Base-by-base conservation (phyloP, 2,797 vertebrate genomes). In the Gadopsis bispinosus region DNA sequence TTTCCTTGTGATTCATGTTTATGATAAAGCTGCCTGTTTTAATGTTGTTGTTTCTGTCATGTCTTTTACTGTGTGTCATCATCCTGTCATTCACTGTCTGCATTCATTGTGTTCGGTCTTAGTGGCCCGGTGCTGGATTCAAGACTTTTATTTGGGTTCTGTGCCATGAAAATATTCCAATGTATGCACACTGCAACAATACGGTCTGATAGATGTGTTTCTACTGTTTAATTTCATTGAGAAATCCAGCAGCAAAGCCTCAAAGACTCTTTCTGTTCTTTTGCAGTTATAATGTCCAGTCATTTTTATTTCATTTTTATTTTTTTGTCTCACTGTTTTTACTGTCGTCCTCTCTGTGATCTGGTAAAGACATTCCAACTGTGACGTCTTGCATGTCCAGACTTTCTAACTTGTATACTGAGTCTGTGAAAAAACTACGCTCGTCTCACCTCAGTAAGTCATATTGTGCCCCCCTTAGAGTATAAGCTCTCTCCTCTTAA, bases 391-490 rank as follows among this genome's bases (percentile, higher is more conserved):
- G 96, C 97, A 97, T 97, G 96, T 97, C 95, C 80, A 93, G 96
- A 95, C 93, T 98, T 93, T 96, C 97, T 97, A 96, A 91, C 95
- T 96, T 97, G 93, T 97, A 96, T 96, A 95, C 94, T 95, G 94
- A 97, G 90, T 97, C 96, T 96, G 90, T 98, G 97, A 98, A 97
- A 97, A 98, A 96, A 87, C 96, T 97, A 79, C 94, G 89, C 90
- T 93, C 95, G 84, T 96, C 96, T 94, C 94, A 96, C 91, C 90
- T 97, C 94, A 96, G 97, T 98, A 98, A 99, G 97, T 99, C 90
- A 89, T 88, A 83, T 93, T 91, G 91, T 92, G 80, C 91, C 72
- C 31, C 35, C 35, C 59, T 51, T 64, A 33, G 8, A 41, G 29
- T 86, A 14, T 69, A 29, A 31, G 53, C 78, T 60, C 72, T 41